Conservation (phyloP, 2,797 vertebrate species). For the Enteromius paludinosus region DNA sequence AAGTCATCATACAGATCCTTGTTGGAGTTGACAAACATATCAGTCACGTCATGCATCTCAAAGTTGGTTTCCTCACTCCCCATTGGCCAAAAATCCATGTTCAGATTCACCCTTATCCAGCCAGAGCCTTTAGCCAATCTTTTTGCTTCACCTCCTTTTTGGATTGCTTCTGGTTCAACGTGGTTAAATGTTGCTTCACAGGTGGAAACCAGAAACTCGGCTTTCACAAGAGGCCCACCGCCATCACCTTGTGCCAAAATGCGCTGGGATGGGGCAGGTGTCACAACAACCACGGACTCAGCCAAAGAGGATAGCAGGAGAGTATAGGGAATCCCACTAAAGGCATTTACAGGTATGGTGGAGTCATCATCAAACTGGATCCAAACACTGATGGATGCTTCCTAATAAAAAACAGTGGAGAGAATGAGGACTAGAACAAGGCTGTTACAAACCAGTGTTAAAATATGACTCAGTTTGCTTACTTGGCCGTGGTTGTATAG, state of each 20-base stretch:
- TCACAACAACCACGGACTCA: conserved; percentile 73
- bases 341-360: conserved; percentile 71
- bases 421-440: not conserved
- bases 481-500: conserved; percentile 75
- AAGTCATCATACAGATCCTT: conserved; percentile 63
- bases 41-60: conserved; percentile 68
- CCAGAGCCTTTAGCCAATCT: conserved; percentile 75
- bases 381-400: conserved; percentile 76
- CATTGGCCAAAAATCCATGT: conserved; percentile 64
- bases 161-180: conserved; percentile 46
- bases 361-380: conserved; percentile 79
- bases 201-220: conserved; percentile 72
- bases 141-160: conserved; percentile 39
- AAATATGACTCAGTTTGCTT: conserved; percentile 7
- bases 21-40: conserved; percentile 67
- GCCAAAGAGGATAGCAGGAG: conserved; percentile 74
- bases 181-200: conserved; percentile 68
- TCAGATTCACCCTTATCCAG: conserved; percentile 79
- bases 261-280: conserved; percentile 62
- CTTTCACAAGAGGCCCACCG: conserved; percentile 75
- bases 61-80: conserved; percentile 61
- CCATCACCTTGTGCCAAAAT: conserved; percentile 76
- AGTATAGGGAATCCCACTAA: conserved; percentile 64
- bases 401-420: conserved; percentile 62
- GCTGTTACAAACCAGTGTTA: not conserved